A percentile compares a stretch with the other conserved stretches of the same genome.
These are phyloP conservation scores for Bradynema listronoti DNA, from an alignment of 1,140 invertebrate genomes.

Conservation along the genomic window DNA sequence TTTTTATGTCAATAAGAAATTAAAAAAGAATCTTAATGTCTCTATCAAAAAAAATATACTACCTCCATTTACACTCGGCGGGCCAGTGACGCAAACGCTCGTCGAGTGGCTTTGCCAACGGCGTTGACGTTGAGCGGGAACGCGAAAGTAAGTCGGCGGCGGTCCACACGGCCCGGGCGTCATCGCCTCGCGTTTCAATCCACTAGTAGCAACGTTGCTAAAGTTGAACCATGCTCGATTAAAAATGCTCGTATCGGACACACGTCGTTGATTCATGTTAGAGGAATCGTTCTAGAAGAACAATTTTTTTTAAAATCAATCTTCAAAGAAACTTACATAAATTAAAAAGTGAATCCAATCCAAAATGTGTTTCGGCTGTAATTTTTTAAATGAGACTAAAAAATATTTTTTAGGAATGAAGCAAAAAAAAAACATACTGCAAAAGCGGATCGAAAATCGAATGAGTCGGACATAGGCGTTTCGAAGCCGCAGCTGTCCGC, in stretches of 20 bases:
- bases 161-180: conserved; percentile 26
- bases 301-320: too few relatives aligned
- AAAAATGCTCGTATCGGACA: conserved; percentile 56
- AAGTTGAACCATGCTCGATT: conserved; percentile 28
- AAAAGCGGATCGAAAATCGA: conserved; percentile 32
- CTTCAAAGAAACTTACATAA: too few relatives aligned
- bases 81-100: conserved; percentile 51
- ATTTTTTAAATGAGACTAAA: background rate
- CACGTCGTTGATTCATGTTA: conserved; percentile 37
- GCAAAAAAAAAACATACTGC: conserved; percentile 12
- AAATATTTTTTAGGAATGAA: background rate
- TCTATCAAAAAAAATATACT: too few relatives aligned
- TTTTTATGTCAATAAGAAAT: background rate
- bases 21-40: too few relatives aligned
- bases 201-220: background rate
- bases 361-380: background rate
- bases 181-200: conserved; percentile 25
- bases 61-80: conserved; percentile 40
- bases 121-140: conserved; percentile 24
- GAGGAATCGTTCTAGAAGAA: too few relatives aligned
- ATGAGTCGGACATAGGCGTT: conserved; percentile 81
- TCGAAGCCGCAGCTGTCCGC: conserved; percentile 78
- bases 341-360: background rate
- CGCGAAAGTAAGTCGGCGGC: too few relatives aligned
- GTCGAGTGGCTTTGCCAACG: conserved; percentile 53